Base-by-base conservation (phyloP, 1,140 invertebrate species). In the Monomorium pharaonis region DNA sequence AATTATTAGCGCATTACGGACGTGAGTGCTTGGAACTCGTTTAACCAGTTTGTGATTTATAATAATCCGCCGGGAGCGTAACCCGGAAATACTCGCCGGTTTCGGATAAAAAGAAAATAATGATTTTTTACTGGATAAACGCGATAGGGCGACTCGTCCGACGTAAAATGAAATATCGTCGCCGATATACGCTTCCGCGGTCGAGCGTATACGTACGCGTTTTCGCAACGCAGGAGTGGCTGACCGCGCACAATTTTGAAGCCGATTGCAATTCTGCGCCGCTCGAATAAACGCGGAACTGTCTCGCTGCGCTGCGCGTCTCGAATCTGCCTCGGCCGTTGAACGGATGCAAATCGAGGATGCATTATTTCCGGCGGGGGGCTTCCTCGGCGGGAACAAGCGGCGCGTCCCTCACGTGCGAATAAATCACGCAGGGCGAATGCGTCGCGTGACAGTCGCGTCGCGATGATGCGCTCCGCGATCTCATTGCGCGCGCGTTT, bases 341-440 rank as follows among this genome's bases (percentile, higher is more conserved):
- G 67, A 83, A 83, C 60, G 67, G 33, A 63, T 14, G 56, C 72
- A 60, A 77, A 44, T 63, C 42, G 72, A 27, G n/a, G 81, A 77
- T 21, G 44, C 47, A 77, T 77, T 76, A 77, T 84, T 77, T 84
- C 58, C 33, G 54, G 9, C 24, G 54, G 63, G 12, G 54, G 63
- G 12, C 30, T 33, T 51, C 62, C n/a, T 24, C 37, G 18, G 37
- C 37, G 18, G 37, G 54, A 33, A 30, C 33, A 49, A 18, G 24
- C 63, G 37, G 58, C 18, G 37, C 21, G 33, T 56, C 33, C 21
- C 27, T 21, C 30, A 69, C 9, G 33, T 58, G 56, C 72, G 83
- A 86, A 89, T 89, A 89, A 89, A 89, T 84, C 87, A 78, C 60
- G 51, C 7, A 27, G 51, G n/a, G 42, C 84, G 72, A 83, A n/a